phyloP scores from a whole-genome alignment of 2,797 vertebrate species.

The Urocyon cinereoargenteus region DNA sequence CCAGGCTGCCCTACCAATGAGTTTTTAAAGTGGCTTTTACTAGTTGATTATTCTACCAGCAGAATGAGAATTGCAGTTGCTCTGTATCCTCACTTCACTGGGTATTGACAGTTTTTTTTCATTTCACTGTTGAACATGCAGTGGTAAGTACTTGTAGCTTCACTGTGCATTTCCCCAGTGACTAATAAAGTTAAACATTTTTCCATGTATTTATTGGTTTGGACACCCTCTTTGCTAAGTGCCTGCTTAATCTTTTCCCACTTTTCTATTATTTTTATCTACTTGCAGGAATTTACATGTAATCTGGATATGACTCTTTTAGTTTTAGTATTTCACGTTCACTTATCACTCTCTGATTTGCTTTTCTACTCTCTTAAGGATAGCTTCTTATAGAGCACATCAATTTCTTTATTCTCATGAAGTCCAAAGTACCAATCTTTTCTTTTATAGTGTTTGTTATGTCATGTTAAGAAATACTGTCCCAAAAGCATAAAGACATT shows the following conservation, averaged over 20 bases:
- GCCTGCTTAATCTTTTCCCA: not conserved
- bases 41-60: not conserved
- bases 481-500: not conserved
- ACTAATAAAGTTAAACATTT: not conserved
- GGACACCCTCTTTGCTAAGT: not conserved
- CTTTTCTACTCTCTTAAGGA: not conserved
- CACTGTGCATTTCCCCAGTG: not conserved
- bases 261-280: not conserved
- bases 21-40: not conserved
- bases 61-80: not conserved
- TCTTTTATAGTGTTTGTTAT: not conserved
- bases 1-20: not conserved
- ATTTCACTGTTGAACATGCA: not conserved
- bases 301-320: not conserved
- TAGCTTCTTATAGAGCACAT: not conserved
- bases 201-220: not conserved
- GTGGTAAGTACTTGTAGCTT: not conserved
- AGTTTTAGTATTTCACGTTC: not conserved
- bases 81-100: not conserved
- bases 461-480: not conserved
- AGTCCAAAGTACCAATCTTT: not conserved
- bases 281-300: not conserved
- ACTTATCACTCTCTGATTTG: not conserved
- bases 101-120: not conserved
- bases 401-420: not conserved